Evolutionary conservation across 2,888 invertebrate genomes (phyloP).

Genomic region (Polydrusus pterygomalis): DNA sequence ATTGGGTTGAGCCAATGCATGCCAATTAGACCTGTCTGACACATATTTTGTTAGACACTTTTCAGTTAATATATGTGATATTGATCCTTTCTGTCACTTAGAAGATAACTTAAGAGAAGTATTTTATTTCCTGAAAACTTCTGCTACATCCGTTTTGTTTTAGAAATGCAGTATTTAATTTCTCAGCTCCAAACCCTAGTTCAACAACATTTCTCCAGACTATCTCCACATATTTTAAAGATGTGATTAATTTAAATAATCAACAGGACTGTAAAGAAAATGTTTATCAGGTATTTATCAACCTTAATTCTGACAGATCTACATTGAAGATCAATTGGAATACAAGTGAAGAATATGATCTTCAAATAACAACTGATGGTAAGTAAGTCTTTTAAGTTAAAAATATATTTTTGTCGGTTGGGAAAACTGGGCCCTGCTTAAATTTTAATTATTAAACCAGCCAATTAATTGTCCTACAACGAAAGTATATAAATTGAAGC

Average conservation of each 20-base stretch:
- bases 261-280: constrained; percentile 66
- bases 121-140: not conserved
- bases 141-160: constrained; percentile 17
- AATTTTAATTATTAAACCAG: too few relatives aligned
- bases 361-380: constrained; percentile 71
- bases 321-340: constrained; percentile 77
- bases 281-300: constrained; percentile 75
- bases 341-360: constrained; percentile 81
- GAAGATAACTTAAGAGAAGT: too few relatives aligned
- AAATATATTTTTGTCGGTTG: too few relatives aligned
- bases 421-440: too few relatives aligned
- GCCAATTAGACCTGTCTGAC: too few relatives aligned
- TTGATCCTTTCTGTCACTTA: too few relatives aligned
- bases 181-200: constrained; percentile 1
- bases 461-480: too few relatives aligned
- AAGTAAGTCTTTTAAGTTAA: not conserved
- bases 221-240: constrained; percentile 34
- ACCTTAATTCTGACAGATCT: constrained; percentile 74
- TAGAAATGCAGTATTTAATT: constrained; percentile 37
- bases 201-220: constrained; percentile 19
- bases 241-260: constrained; percentile 18
- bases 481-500: too few relatives aligned
- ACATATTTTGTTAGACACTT: too few relatives aligned
- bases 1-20: too few relatives aligned
- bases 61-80: too few relatives aligned